Percentiles rank a stretch among this genome's conserved stretches.
Conservation (phyloP, 2,888 invertebrate genomes). For the Netelia fuscicornis region DNA sequence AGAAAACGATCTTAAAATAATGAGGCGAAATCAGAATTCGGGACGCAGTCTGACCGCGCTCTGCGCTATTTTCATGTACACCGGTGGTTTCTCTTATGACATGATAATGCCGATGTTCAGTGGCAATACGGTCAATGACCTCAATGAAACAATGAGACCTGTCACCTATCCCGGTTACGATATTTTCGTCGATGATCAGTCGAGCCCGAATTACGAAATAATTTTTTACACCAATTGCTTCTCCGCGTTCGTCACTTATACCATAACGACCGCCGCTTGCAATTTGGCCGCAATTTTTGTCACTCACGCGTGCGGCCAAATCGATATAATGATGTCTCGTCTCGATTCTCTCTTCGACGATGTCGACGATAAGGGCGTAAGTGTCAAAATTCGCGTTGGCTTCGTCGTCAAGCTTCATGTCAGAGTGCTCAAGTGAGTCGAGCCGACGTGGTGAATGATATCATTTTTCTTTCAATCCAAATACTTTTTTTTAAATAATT, state of each 20-base stretch:
- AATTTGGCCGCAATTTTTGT: conserved; percentile 70
- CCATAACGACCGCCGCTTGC: conserved; percentile 67
- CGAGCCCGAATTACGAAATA: conserved; percentile 71
- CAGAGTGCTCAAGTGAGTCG: conserved; percentile 70
- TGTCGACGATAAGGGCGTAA: conserved; percentile 20
- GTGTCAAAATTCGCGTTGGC: conserved; percentile 57
- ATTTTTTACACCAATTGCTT: conserved; percentile 65
- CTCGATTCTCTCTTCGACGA: conserved; percentile 52
- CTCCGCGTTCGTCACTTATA: conserved; percentile 60
- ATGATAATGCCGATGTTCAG: conserved; percentile 50
- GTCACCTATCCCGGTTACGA: conserved; percentile 59
- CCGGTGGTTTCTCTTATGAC: conserved; percentile 46
- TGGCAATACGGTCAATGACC: conserved; percentile 34
- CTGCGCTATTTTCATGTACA: conserved; percentile 59
- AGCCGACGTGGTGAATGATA: not conserved
- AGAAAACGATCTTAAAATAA: conserved; percentile 59
- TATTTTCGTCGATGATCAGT: conserved; percentile 56
- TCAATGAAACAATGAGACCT: conserved; percentile 57
- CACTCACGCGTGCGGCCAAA: conserved; percentile 71
- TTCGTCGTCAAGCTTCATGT: conserved; percentile 66
- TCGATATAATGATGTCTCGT: conserved; percentile 60
- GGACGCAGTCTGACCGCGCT: conserved; percentile 32
- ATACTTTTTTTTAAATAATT: too few species aligned
- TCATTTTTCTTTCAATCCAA: not conserved
- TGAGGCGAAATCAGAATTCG: not conserved